Evolutionary conservation across 2,113 vertebrate genomes (phyloP), one percentile per base, ranked within the genome.

Genomic region (Myrmecophaga tridactyla): DNA sequence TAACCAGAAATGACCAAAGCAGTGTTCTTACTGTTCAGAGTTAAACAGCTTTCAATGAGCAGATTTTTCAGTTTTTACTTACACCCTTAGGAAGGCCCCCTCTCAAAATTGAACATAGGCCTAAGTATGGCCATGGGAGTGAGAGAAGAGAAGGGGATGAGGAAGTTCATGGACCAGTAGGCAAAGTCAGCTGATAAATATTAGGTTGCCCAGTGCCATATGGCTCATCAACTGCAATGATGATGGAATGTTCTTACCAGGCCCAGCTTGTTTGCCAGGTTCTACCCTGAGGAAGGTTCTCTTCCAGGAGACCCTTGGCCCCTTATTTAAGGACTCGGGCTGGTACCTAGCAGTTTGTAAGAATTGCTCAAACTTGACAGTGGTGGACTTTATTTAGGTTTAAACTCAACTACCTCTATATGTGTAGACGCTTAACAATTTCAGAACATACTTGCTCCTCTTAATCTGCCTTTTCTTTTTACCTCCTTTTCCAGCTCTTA

Each of bases 381-480:
- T 36, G 20, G 14, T 14, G 25, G 78, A 39, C 46, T 69, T 63
- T n/a, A 72, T 27, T 81, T 76, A 86, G 43, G 51, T 80, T 85
- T 34, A 10, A 36, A 85, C 25, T 89, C 72, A 85, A 43, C 39
- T 29, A 73, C 15, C 7, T 85, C 41, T 20, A 6, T 69, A 18
- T 39, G 65, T n/a, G 34, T 31, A 81, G 34, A 78, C 46, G 70
- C 27, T 93, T 11, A 80, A 27, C 69, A 73, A 23, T 73, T 92
- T 56, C 48, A 60, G 46, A 67, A 89, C 72, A 65, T 75, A 31
- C 21, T 27, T 43, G 62, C 31, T 25, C 75, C 15, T 75, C 27
- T 46, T 34, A 14, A 18, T 92, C 23, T 63, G n/a, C 56, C 41
- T 88, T 78, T 92, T 91, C 31, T 60, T 77, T 78, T 80, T 25